Percentiles rank a stretch among this genome's conserved stretches.
Conservation (phyloP, 2,888 invertebrate species). For the Chrysolina oricalcia region DNA sequence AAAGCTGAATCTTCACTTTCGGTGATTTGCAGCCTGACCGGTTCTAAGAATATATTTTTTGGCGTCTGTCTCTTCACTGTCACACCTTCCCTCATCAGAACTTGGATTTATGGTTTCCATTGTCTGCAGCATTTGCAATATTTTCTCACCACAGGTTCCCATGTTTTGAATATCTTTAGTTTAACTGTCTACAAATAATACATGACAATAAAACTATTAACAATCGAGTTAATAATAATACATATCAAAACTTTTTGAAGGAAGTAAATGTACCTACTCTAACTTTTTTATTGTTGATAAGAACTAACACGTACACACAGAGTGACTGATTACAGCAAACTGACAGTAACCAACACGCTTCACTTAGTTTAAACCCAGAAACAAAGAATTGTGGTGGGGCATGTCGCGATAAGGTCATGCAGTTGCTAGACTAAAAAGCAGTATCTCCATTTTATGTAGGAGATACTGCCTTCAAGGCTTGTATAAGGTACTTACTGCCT, state of each 20-base stretch:
- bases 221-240: too few relatives aligned
- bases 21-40: neutral
- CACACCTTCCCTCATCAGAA: neutral
- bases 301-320: too few relatives aligned
- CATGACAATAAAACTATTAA: constrained; percentile 1
- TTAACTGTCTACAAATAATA: neutral
- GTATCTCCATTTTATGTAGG: too few relatives aligned
- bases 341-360: neutral
- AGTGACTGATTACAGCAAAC: neutral
- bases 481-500: too few relatives aligned
- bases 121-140: too few relatives aligned
- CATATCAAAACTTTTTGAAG: neutral
- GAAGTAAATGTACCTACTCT: neutral
- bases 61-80: neutral
- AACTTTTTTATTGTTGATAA: neutral
- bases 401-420: constrained; percentile 6
- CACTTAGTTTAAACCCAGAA: neutral
- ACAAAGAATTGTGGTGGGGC: neutral
- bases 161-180: constrained; percentile 9
- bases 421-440: constrained; percentile 3
- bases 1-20: neutral
- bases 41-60: neutral
- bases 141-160: neutral
- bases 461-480: too few relatives aligned
- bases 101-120: neutral